Percentiles rank a stretch among this genome's conserved stretches.
Evolutionary conservation across 2,113 vertebrate species (phyloP).

Genomic region (Trochalopteron elliotii): DNA sequence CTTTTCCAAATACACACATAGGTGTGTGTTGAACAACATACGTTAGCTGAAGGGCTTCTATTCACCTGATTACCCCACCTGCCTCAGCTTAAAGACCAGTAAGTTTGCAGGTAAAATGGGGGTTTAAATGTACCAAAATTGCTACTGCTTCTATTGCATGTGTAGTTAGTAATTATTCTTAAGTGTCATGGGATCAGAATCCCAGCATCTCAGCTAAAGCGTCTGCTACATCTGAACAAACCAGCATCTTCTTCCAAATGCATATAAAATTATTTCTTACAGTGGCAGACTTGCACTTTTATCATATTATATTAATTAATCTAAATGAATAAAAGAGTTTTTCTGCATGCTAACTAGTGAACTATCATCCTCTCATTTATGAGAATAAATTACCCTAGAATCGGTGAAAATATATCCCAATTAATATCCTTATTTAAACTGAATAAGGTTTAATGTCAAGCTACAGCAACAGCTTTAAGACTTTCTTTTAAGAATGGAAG

Average conservation of each 20-base stretch:
- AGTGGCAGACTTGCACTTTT: not conserved
- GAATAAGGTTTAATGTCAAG: not conserved
- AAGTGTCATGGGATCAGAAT: conserved; percentile 27
- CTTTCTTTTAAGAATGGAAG: not conserved
- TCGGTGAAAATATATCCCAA: not conserved
- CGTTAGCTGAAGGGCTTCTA: conserved; percentile 46
- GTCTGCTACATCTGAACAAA: not conserved
- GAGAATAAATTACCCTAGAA: conserved; percentile 5
- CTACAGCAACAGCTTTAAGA: not conserved
- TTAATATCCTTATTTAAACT: conserved; percentile 29
- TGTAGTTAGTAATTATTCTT: conserved; percentile 24
- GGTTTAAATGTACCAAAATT: conserved; percentile 38
- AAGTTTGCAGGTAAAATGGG: conserved; percentile 19
- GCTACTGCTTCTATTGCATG: not conserved
- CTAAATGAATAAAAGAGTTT: conserved; percentile 5
- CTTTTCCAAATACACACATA: conserved; percentile 74
- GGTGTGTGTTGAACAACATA: conserved; percentile 59
- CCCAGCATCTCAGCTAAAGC: not conserved
- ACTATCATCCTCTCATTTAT: not conserved
- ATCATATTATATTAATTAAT: not conserved
- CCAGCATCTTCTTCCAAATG: not conserved
- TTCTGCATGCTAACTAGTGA: not conserved
- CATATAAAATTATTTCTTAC: not conserved
- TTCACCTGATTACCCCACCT: conserved; percentile 49
- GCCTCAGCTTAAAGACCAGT: conserved; percentile 48